Evolutionary conservation across 2,113 vertebrate species (phyloP).

Genomic region (Xenopus laevis): DNA sequence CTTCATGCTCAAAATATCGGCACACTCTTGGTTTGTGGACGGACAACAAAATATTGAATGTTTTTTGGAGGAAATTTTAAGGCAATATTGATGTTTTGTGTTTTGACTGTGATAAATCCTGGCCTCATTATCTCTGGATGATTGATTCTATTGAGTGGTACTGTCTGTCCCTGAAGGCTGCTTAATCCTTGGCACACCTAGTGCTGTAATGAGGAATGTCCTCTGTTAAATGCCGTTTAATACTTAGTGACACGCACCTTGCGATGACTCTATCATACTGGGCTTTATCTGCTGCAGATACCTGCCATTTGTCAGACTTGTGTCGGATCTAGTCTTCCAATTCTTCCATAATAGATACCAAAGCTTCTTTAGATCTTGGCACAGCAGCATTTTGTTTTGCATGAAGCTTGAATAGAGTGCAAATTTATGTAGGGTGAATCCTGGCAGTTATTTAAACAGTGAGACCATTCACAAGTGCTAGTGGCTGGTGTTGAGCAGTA

Average conservation of each 20-base stretch:
- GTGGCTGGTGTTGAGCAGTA: background rate
- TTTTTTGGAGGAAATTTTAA: background rate
- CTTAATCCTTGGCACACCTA: constrained; percentile 1
- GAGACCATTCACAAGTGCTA: background rate
- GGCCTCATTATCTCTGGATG: background rate
- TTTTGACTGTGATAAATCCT: constrained; percentile 1
- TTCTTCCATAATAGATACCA: background rate
- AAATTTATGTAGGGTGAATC: background rate
- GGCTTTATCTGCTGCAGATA: background rate
- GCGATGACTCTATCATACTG: background rate
- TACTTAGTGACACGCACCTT: background rate
- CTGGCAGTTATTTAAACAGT: background rate
- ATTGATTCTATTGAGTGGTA: background rate
- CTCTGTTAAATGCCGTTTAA: background rate
- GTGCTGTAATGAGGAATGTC: constrained; percentile 1
- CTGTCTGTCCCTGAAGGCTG: background rate
- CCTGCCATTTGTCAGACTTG: background rate
- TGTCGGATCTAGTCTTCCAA: background rate
- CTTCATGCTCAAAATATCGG: background rate
- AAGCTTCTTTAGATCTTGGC: background rate
- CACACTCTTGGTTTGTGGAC: background rate
- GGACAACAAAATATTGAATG: background rate
- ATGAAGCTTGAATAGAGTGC: background rate
- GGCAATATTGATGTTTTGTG: background rate
- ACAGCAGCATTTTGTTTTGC: background rate